phyloP scores from a whole-genome alignment of 2,797 vertebrate species.

The Rhinatrema bivittatum region DNA sequence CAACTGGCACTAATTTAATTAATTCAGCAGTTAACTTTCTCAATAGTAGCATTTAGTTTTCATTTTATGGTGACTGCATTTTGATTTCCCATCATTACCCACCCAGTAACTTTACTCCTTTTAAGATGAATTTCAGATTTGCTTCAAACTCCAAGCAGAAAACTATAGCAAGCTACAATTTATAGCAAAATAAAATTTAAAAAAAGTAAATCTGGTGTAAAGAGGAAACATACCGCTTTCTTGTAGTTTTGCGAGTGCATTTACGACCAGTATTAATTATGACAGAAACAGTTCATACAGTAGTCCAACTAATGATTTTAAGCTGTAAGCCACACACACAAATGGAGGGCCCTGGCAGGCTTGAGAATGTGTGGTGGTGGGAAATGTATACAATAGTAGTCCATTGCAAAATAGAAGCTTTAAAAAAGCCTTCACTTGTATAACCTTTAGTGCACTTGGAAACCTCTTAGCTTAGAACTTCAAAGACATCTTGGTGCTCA shows the following conservation, averaged over 20 bases:
- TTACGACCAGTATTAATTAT: slow-evolving; percentile 84
- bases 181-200: slow-evolving; percentile 66
- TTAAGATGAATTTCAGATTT: slow-evolving; percentile 3
- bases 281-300: slow-evolving; percentile 89
- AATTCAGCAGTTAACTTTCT: no score
- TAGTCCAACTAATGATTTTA: slow-evolving; percentile 91
- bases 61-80: no score
- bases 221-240: slow-evolving; percentile 97
- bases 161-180: slow-evolving; percentile 47
- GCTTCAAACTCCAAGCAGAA: slow-evolving; percentile 40
- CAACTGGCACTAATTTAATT: no score
- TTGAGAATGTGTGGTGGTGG: slow-evolving; percentile 73
- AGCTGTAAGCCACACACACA: slow-evolving; percentile 78
- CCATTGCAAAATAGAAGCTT: slow-evolving; percentile 73
- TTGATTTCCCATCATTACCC: no score
- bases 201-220: slow-evolving; percentile 79
- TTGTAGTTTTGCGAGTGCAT: slow-evolving; percentile 86
- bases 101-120: no score
- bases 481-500: slow-evolving; percentile 76
- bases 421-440: slow-evolving; percentile 64
- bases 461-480: slow-evolving; percentile 75
- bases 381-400: slow-evolving; percentile 74
- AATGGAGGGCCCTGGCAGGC: slow-evolving; percentile 76
- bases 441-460: slow-evolving; percentile 68
- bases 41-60: no score